Conservation (phyloP, 1,140 invertebrate species). For the Oncopodura yosiiana region DNA sequence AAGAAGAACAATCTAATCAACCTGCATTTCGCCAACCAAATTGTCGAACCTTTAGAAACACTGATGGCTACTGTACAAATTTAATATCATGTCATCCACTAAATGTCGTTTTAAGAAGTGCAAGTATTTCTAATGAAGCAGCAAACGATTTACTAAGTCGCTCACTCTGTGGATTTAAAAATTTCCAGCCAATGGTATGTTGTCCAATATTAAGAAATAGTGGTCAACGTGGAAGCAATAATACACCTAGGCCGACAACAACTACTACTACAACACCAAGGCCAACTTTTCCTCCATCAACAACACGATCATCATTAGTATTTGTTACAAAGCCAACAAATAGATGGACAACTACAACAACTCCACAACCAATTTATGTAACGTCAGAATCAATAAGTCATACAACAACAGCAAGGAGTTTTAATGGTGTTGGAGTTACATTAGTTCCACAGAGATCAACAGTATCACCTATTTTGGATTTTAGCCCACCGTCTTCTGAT, state of each 20-base stretch:
- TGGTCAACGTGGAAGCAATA: background rate
- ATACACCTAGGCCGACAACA: background rate
- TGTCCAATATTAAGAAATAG: conserved; percentile 38
- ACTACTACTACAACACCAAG: conserved; percentile 1
- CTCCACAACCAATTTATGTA: background rate
- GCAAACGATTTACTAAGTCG: conserved; percentile 39
- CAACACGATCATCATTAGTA: background rate
- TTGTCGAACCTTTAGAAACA: conserved; percentile 24
- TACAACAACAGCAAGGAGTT: background rate
- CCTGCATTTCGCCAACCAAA: conserved; percentile 6
- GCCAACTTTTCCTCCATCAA: background rate
- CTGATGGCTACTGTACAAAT: conserved; percentile 17
- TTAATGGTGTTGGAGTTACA: background rate
- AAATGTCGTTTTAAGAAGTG: conserved; percentile 1
- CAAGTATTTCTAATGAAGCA: background rate
- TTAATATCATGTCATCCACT: conserved; percentile 14
- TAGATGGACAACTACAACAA: background rate
- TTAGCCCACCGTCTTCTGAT: background rate
- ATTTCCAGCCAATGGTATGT: conserved; percentile 45
- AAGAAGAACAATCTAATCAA: background rate
- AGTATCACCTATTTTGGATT: background rate
- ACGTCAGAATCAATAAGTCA: background rate
- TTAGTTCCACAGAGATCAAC: conserved; percentile 4
- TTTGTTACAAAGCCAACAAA: too few relatives aligned
- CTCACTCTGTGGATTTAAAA: conserved; percentile 47